These are phyloP conservation scores for Palythoa caribaeorum DNA, from an alignment of 92 coral and sea anemone genomes.

Conservation along the genomic window DNA sequence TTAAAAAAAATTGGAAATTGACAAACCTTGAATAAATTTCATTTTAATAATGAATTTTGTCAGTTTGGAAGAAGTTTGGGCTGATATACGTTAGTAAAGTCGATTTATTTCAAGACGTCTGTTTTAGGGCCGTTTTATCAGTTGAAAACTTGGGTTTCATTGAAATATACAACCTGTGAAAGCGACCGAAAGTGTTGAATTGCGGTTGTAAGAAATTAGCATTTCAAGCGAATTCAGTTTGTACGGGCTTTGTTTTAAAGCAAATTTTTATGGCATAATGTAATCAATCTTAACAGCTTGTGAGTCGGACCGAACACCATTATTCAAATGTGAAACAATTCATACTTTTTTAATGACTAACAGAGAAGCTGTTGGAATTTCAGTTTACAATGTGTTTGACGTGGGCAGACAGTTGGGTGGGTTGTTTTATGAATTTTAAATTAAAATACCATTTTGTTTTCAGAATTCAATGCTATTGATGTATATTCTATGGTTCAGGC, in stretches of 20 bases:
- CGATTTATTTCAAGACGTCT: too few species aligned
- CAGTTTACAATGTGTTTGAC: neutral
- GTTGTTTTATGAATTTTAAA: conserved; percentile 37
- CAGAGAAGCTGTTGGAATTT: neutral
- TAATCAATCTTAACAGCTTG: neutral
- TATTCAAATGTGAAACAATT: neutral
- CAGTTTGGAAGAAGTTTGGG: too few species aligned
- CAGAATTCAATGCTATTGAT: neutral
- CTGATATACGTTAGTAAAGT: too few species aligned
- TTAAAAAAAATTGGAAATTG: too few species aligned
- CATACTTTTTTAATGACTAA: neutral
- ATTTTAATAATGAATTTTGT: too few species aligned
- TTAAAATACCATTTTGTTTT: conserved; percentile 8
- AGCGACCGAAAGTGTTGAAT: too few species aligned
- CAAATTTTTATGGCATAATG: too few species aligned
- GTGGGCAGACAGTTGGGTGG: conserved; percentile 24
- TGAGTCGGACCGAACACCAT: neutral
- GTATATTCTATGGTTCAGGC: neutral
- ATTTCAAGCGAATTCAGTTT: neutral
- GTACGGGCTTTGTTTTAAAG: too few species aligned
- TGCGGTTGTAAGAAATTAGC: neutral
- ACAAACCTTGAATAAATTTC: too few species aligned
- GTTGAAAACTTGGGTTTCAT: too few species aligned
- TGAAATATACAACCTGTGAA: too few species aligned
- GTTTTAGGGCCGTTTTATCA: too few species aligned